Evolutionary conservation across 2,797 vertebrate genomes (phyloP), one percentile per base, ranked within the genome.

Genomic region (Epinephelus coioides): DNA sequence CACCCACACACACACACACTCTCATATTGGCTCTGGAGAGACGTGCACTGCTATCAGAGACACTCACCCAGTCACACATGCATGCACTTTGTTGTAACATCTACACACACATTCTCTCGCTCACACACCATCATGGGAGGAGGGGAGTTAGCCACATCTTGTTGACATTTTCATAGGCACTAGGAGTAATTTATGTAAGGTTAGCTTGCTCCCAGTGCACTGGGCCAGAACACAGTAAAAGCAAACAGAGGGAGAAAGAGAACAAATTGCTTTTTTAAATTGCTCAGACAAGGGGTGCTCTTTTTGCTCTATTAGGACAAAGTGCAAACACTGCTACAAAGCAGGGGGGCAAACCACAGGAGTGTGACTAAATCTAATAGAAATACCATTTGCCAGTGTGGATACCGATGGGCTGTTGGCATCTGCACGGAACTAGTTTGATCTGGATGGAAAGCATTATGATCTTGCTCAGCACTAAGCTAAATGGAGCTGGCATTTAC

Each of bases 181-280:
- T 79, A 55, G 71, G 79, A 86, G 89, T 94, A 92, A 94, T 94
- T 92, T 93, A 92, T 91, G 92, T 91, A 88, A 91, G 90, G 91
- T 92, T 92, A 91, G 92, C 83, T 79, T 60, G 89, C 86, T 91
- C 90, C 88, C 91, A 73, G 89, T 82, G 92, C 92, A 87, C 76
- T 76, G 81, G 87, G 89, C 89, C 89, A 90, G 89, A 93, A 92
- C 92, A 89, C 89, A 75, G 91, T 86, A 68, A 93, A 91, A 92
- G 91, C 92, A 94, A 94, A 94, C 92, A 93, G 78, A 89, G 88
- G 82, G 84, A 85, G 88, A 94, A 92, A 92, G 79, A 88, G 88
- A 93, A 94, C 92, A 93, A 94, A 94, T 94, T 93, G 92, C 92
- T 93, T 93, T 94, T 94, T 95, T 92, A 94, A 94, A 94, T 94